phyloP scores from a whole-genome alignment of 1,140 invertebrate genomes.

The Sycobia sp. region DNA sequence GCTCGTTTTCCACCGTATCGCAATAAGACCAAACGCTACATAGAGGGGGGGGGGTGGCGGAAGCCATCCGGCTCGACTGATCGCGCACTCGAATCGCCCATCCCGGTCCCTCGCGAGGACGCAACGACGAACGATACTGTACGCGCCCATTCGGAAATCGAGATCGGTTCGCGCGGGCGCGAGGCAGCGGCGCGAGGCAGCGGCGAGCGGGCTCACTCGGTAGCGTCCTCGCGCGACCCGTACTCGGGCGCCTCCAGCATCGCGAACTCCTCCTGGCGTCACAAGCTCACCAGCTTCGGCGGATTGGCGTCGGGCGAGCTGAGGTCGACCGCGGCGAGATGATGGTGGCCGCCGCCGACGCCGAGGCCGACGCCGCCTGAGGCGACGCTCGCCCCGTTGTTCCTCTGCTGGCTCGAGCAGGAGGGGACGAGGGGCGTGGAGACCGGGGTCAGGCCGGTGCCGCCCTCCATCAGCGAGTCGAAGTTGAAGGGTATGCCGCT shows the following conservation, averaged over 20 bases:
- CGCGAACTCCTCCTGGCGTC: constrained; percentile 59
- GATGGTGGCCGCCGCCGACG: background rate
- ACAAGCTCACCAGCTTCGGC: constrained; percentile 77
- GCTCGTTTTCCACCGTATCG: too few species aligned
- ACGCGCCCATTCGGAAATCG: background rate
- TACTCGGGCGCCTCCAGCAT: constrained; percentile 19
- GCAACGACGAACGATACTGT: background rate
- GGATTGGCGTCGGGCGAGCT: constrained; percentile 73
- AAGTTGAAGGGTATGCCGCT: constrained; percentile 87
- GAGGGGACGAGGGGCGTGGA: constrained; percentile 68
- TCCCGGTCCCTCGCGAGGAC: background rate
- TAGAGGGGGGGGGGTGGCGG: too few species aligned
- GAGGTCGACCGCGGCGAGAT: constrained; percentile 64
- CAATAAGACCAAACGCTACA: too few species aligned
- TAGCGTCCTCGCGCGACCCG: constrained; percentile 40
- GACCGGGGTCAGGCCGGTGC: constrained; percentile 87
- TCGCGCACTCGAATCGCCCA: background rate
- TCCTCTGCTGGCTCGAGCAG: constrained; percentile 73
- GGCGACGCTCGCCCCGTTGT: constrained; percentile 46
- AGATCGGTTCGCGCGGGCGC: too few species aligned
- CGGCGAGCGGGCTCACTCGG: constrained; percentile 37
- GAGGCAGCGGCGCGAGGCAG: background rate
- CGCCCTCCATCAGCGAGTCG: constrained; percentile 90
- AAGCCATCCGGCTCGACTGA: background rate
- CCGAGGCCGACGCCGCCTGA: too few species aligned